These are phyloP conservation scores for Calycopis cecrops DNA, from an alignment of 1,140 invertebrate species.

Conservation along the genomic window DNA sequence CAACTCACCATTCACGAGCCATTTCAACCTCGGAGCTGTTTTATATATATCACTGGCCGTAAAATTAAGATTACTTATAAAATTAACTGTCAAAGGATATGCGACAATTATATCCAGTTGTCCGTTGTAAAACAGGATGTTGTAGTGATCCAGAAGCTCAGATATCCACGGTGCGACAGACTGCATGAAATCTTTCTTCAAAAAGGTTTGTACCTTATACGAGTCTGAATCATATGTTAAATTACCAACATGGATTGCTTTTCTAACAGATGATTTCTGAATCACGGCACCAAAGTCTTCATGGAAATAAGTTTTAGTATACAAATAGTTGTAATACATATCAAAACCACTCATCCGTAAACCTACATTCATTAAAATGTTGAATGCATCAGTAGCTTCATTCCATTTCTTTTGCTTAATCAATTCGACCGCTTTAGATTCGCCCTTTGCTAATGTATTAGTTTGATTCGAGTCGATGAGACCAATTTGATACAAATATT, in stretches of 20 bases:
- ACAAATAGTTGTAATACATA: conserved; percentile 88
- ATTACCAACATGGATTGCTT: conserved; percentile 89
- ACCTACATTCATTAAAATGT: too few relatives aligned
- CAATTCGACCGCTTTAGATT: too few relatives aligned
- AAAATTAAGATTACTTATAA: conserved; percentile 82
- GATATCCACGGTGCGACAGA: conserved; percentile 85
- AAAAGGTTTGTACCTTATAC: conserved; percentile 79
- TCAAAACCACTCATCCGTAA: conserved; percentile 86
- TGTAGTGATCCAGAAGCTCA: conserved; percentile 81
- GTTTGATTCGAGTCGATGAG: too few relatives aligned
- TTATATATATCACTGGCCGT: conserved; percentile 79
- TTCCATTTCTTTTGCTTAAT: too few relatives aligned
- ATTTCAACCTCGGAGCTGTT: conserved; percentile 78
- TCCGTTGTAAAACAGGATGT: conserved; percentile 86
- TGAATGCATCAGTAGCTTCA: too few relatives aligned
- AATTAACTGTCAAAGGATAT: conserved; percentile 85
- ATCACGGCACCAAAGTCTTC: conserved; percentile 75
- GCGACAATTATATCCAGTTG: conserved; percentile 91
- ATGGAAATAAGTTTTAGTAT: conserved; percentile 70
- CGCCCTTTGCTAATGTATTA: too few relatives aligned
- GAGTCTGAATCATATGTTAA: conserved; percentile 78
- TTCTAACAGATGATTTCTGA: conserved; percentile 77
- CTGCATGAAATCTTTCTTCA: conserved; percentile 89
- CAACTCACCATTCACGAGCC: conserved; percentile 81
- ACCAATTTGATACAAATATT: too few relatives aligned